These are phyloP conservation scores for Platygyra sinensis DNA, from an alignment of 64 coral and sea anemone species.

Conservation along the genomic window DNA sequence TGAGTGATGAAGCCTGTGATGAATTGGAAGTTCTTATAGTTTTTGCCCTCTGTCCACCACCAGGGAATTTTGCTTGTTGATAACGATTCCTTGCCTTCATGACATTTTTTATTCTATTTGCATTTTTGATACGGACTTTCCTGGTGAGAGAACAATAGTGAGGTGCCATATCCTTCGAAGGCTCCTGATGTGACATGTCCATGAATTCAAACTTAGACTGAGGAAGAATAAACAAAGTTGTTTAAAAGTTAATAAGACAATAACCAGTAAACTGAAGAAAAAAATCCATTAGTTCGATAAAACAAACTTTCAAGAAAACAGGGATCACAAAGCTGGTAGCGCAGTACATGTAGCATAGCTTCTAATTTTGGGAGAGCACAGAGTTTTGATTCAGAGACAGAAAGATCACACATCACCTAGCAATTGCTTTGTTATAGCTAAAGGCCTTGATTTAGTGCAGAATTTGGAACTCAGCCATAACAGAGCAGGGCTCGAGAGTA, in stretches of 20 bases:
- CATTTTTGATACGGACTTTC: slow-evolving; percentile 19
- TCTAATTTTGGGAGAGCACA: too few relatives aligned
- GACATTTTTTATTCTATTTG: slow-evolving; percentile 17
- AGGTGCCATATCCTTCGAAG: background rate
- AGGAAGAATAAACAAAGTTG: background rate
- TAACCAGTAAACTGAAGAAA: background rate
- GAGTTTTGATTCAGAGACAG: too few relatives aligned
- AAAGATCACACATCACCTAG: too few relatives aligned
- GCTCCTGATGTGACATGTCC: background rate
- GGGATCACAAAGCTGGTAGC: too few relatives aligned
- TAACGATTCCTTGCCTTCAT: background rate
- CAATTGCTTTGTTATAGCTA: too few relatives aligned
- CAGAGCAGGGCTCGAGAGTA: too few relatives aligned
- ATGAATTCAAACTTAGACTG: background rate
- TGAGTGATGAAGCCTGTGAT: background rate
- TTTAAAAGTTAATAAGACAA: background rate
- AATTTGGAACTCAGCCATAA: too few relatives aligned
- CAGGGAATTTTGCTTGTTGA: background rate
- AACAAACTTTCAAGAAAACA: background rate
- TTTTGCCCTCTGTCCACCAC: background rate
- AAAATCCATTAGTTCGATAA: background rate
- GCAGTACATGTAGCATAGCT: too few relatives aligned
- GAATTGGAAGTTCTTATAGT: slow-evolving; percentile 23
- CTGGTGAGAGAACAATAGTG: background rate
- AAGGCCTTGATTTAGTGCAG: too few relatives aligned